These are phyloP conservation scores for Cherax destructor DNA, from an alignment of 1,140 invertebrate genomes.

Conservation along the genomic window DNA sequence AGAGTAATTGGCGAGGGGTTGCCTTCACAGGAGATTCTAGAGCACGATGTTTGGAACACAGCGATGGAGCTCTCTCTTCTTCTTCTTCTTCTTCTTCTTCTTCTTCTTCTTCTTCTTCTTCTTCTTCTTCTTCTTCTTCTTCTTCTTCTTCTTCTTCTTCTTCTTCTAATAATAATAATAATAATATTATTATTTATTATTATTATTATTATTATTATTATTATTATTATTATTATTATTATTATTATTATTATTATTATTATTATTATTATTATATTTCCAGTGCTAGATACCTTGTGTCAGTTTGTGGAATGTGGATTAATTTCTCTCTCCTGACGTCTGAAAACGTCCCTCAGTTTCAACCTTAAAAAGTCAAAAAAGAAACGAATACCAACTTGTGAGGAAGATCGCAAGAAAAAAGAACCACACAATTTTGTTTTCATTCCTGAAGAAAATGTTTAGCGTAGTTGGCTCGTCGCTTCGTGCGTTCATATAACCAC, in stretches of 20 bases:
- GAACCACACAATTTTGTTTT: background rate
- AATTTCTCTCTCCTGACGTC: background rate
- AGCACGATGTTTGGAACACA: background rate
- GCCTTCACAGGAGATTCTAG: slow-evolving; percentile 21
- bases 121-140: background rate
- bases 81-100: too few species aligned
- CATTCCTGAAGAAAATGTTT: slow-evolving; percentile 47
- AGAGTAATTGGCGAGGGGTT: slow-evolving; percentile 44
- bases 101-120: background rate
- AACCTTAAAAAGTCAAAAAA: background rate
- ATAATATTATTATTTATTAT: background rate
- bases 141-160: background rate
- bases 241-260: background rate
- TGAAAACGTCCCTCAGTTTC: background rate
- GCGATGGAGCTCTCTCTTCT: background rate
- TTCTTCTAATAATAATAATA: too few species aligned
- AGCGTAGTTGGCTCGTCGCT: slow-evolving; percentile 8
- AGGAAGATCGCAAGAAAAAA: background rate
- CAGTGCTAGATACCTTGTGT: too few species aligned
- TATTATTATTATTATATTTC: background rate
- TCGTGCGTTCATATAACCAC: slow-evolving; percentile 34
- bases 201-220: background rate
- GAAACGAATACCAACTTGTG: background rate
- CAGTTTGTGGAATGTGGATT: too few species aligned
- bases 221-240: background rate